Evolutionary conservation across 2,888 invertebrate species (phyloP), one percentile per base, ranked within the genome.

Genomic region (Linnaemya vulpina): DNA sequence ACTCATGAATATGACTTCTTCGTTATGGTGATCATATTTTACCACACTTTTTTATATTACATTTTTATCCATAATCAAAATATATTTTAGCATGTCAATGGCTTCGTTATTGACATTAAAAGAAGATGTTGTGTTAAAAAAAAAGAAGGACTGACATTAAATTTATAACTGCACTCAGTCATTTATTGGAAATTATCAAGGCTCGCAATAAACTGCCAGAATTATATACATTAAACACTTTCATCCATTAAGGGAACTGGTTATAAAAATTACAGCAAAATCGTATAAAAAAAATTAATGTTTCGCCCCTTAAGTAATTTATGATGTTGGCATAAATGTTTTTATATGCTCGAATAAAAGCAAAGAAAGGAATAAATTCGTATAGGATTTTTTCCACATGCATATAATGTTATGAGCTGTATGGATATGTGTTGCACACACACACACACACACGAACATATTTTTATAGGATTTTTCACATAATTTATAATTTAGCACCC

Each of bases 291-390:
- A 75, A 60, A 65, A 80, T 80, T 80, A 73, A 80, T 73, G 80
- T 60, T 76, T 84, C 80, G 65, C 53, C 80, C 80, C 84, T 76
- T 68, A 84, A 76, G 80, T 67, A 80, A 84, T 84, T 84, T 84
- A 84, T 62, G 75, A 76, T 73, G 71, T 63, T 51, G 22, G 80
- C 55, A 62, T 75, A 75, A 75, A 71, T 17, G 67, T 9, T 77
- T 77, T 81, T 84, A 84, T 60, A 15, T 75, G 58, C 46, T 51
- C 8, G 15, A 43, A 65, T 25, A n/a, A 71, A 71, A 46, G 46
- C 35, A 11, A 38, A 22, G n/a, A 51, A 49, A 25, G 25, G 58
- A 11, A 46, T 25, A 20, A 22, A 49, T 63, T 62, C 20, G 17
- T 77, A 35, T 49, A 25, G 22, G 70, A 40, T 55, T 70, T 71